Base-by-base conservation (phyloP, 1,140 invertebrate genomes). In the Orius insidiosus region DNA sequence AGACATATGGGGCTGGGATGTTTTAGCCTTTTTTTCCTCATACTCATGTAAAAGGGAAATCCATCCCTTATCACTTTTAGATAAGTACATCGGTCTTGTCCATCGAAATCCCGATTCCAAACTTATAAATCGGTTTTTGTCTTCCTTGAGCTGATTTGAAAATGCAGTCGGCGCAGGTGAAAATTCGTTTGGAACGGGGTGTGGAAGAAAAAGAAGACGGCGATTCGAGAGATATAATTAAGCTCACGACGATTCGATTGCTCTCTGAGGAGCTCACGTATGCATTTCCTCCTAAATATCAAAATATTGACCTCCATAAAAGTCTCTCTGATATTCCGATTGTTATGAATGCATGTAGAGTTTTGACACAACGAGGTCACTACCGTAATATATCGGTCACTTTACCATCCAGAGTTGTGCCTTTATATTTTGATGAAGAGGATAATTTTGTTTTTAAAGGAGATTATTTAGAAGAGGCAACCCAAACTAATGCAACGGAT, bases 81-180 rank as follows among this genome's bases (percentile, higher is more conserved):
- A n/a, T n/a, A n/a, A n/a, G n/a, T n/a, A n/a, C n/a, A n/a, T n/a
- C n/a, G n/a, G n/a, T n/a, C n/a, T n/a, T n/a, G n/a, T n/a, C n/a
- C n/a, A n/a, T n/a, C n/a, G n/a, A n/a, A n/a, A 24, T 24, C 24
- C 24, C 24, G 24, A 24, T 4, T n/a, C 24, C 24, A 24, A 36
- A 36, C n/a, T 11, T 36, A 36, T 36, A 36, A 36, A 36, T 36
- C 35, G 35, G 35, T 36, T 36, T 36, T 36, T 3, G 35, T 11
- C 14, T 15, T 13, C 9, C 35, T 36, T 3, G 35, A 4, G 35
- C 24, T 24, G 35, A 36, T 9, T 36, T 13, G 35, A 36, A 36
- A 15, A 36, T 36, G 35, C n/a, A 36, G 14, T 36, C 35, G 35
- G 35, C 14, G 35, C 35, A 36, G 35, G 35, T 36, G 35, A 11